Evolutionary conservation across 2,888 invertebrate species (phyloP).

Genomic region (Sphaerophoria rueppellii): DNA sequence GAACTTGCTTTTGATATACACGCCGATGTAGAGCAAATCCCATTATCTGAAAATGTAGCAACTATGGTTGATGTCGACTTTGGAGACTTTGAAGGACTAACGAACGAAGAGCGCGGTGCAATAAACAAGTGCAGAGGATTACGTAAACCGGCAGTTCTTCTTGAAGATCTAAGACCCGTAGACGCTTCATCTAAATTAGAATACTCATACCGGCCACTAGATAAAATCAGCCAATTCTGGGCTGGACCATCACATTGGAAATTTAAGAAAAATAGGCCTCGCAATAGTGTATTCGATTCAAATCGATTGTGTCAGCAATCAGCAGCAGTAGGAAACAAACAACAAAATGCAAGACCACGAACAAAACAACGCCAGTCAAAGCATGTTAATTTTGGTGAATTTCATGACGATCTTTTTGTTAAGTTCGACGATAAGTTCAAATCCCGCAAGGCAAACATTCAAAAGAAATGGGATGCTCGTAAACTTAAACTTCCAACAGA

Average conservation of each 20-base stretch:
- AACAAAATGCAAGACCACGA: conserved; percentile 1
- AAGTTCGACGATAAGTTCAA: conserved; percentile 56
- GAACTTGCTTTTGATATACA: conserved; percentile 86
- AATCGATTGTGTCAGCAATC: conserved; percentile 49
- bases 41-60: conserved; percentile 79
- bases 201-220: conserved; percentile 87
- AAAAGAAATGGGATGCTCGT: conserved; percentile 81
- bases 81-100: conserved; percentile 81
- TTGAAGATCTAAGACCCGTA: conserved; percentile 85
- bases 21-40: conserved; percentile 85
- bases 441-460: conserved; percentile 78
- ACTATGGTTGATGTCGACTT: conserved; percentile 81
- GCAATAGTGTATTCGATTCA: conserved; percentile 18
- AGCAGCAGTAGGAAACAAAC: not conserved
- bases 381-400: conserved; percentile 77
- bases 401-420: conserved; percentile 77
- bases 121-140: conserved; percentile 80
- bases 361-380: conserved; percentile 75
- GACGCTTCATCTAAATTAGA: conserved; percentile 84
- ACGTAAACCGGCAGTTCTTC: conserved; percentile 80
- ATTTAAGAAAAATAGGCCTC: conserved; percentile 83
- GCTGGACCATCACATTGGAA: conserved; percentile 94
- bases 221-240: conserved; percentile 85
- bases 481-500: conserved; percentile 75
- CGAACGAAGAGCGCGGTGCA: conserved; percentile 80